A percentile compares a stretch with the other conserved stretches of the same genome.
These are phyloP conservation scores for Vireo griseus DNA, from an alignment of 2,797 vertebrate species.

Conservation along the genomic window DNA sequence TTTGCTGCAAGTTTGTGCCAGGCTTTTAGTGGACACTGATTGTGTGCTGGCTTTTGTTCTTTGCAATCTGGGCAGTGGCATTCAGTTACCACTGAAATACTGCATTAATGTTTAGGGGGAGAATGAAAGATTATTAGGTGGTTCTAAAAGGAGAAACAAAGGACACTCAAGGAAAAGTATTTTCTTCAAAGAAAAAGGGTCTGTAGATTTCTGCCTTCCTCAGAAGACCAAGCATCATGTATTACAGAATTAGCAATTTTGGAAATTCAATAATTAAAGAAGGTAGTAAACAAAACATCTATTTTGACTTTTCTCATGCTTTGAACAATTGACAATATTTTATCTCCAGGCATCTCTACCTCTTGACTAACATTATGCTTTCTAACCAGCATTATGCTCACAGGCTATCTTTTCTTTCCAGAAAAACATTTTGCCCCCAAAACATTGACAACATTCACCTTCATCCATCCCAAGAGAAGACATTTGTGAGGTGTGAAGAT, in stretches of 20 bases:
- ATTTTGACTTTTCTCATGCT: neutral
- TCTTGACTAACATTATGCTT: neutral
- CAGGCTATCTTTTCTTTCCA: slow-evolving; percentile 64
- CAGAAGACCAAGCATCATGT: neutral
- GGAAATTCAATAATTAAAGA: neutral
- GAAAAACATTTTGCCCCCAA: slow-evolving; percentile 85
- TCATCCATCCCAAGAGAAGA: slow-evolving; percentile 79
- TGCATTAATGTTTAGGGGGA: neutral
- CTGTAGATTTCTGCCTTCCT: neutral
- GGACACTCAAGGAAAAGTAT: neutral
- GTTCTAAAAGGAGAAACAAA: neutral
- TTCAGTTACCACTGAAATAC: neutral
- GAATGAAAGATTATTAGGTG: neutral
- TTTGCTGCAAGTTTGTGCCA: neutral
- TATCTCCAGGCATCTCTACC: neutral
- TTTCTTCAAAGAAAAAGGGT: neutral
- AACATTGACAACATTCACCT: slow-evolving; percentile 73
- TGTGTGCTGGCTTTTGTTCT: neutral
- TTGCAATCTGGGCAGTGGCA: neutral
- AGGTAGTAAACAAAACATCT: neutral
- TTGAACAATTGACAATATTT: neutral
- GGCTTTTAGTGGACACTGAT: neutral
- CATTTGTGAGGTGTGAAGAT: slow-evolving; percentile 82
- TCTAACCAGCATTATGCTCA: neutral
- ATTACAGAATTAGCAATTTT: neutral